Percentiles rank a stretch among this genome's conserved stretches.
Conservation (phyloP, 2,888 invertebrate genomes). For the Eupelmus urozonus region DNA sequence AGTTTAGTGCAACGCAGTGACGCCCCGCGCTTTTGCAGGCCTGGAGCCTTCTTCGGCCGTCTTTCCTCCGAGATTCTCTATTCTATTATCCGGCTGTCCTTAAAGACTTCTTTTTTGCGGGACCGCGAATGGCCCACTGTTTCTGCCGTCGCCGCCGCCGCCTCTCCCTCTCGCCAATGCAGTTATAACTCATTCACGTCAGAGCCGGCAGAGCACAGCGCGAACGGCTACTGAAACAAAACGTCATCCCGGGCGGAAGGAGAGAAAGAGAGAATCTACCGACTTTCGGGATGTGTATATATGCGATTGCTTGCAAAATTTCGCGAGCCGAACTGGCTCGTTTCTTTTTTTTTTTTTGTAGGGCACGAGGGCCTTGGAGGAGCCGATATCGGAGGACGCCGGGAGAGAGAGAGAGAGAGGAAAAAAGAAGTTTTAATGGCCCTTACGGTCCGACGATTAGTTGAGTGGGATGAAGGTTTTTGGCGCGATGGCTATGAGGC, state of each 20-base stretch:
- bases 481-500: too few species aligned
- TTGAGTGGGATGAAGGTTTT: too few species aligned
- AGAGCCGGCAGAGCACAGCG: constrained; percentile 48
- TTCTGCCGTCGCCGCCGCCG: constrained; percentile 49
- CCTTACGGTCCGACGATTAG: not conserved
- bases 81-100: constrained; percentile 67
- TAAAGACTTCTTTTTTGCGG: constrained; percentile 66
- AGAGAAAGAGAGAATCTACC: too few species aligned
- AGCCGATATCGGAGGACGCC: not conserved
- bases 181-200: constrained; percentile 66
- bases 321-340: not conserved
- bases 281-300: not conserved
- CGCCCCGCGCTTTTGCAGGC: constrained; percentile 16
- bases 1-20: constrained; percentile 66
- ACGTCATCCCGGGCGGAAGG: constrained; percentile 47
- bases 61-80: constrained; percentile 64
- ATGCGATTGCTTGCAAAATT: not conserved
- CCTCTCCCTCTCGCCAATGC: constrained; percentile 49
- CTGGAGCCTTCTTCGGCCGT: constrained; percentile 48
- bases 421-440: too few species aligned
- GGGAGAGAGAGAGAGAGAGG: not conserved
- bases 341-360: too few species aligned
- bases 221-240: constrained; percentile 52
- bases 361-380: not conserved
- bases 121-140: constrained; percentile 47